phyloP scores from a whole-genome alignment of 2,797 vertebrate species.

The Rhynchotus rufescens region DNA sequence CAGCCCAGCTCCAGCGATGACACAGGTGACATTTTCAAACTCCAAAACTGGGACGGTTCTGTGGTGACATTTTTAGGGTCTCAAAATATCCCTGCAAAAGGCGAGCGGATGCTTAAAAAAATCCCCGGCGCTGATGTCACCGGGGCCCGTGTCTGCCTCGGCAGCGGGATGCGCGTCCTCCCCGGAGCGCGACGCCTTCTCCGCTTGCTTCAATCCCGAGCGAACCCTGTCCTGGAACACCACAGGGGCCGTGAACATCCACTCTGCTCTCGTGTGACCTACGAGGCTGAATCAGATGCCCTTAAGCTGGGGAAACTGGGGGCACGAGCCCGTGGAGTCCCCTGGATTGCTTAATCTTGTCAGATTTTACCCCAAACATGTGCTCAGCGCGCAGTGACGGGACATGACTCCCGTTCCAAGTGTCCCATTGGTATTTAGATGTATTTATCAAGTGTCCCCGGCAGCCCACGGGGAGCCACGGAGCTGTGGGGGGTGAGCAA shows the following conservation, averaged over 20 bases:
- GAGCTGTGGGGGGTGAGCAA: not conserved
- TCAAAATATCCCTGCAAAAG: constrained; percentile 71
- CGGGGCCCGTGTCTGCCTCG: constrained; percentile 57
- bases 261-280: not conserved
- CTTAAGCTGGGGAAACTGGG: constrained; percentile 19
- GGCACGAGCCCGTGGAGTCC: not conserved
- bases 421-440: not conserved
- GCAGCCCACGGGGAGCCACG: not conserved
- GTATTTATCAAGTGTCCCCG: no score
- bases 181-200: constrained; percentile 29
- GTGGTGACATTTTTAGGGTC: constrained; percentile 71
- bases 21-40: constrained; percentile 75
- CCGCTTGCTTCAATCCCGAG: constrained; percentile 55
- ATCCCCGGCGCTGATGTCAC: constrained; percentile 70
- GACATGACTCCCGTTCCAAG: not conserved
- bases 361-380: not conserved
- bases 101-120: constrained; percentile 64
- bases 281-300: constrained; percentile 3
- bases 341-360: not conserved
- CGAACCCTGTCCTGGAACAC: constrained; percentile 58
- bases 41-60: constrained; percentile 70
- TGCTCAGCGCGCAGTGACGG: rapidly evolving
- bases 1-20: constrained; percentile 68
- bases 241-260: constrained; percentile 28
- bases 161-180: not conserved